Evolutionary conservation across 1,140 invertebrate genomes (phyloP).

Genomic region (Brachionus manjavacas): DNA sequence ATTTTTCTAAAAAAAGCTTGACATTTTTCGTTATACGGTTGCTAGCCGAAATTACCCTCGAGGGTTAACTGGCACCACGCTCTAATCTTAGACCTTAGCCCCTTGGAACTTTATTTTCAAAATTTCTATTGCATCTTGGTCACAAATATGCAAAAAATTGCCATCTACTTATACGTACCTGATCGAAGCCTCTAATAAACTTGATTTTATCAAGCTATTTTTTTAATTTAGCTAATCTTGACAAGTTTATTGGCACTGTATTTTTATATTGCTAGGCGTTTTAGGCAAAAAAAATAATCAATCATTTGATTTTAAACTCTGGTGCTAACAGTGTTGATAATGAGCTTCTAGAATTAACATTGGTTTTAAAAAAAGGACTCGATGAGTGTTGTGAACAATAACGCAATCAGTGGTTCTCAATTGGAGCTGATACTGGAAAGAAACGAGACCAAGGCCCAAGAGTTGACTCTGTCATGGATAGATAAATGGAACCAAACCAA

Average conservation of each 20-base stretch:
- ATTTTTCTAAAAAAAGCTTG: not conserved
- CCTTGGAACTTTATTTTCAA: not conserved
- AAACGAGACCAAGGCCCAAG: constrained; percentile 34
- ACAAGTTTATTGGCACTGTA: not conserved
- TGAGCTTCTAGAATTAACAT: not conserved
- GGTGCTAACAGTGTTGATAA: not conserved
- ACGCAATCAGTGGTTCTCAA: not conserved
- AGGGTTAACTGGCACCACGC: not conserved
- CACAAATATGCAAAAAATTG: not conserved
- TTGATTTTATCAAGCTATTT: not conserved
- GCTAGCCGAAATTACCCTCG: not conserved
- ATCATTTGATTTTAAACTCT: not conserved
- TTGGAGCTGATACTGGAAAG: constrained; percentile 14
- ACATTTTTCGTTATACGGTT: not conserved
- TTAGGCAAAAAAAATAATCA: not conserved
- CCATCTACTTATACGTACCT: not conserved
- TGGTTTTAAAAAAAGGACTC: not conserved
- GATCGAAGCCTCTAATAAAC: not conserved
- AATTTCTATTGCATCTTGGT: not conserved
- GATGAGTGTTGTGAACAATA: not conserved
- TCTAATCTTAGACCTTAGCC: not conserved
- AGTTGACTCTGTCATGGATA: constrained; percentile 27
- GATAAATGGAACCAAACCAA: constrained; percentile 35
- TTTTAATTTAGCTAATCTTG: not conserved
- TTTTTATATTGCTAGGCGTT: not conserved